phyloP scores from a whole-genome alignment of 2,888 invertebrate species.

The Cactoblastis cactorum region DNA sequence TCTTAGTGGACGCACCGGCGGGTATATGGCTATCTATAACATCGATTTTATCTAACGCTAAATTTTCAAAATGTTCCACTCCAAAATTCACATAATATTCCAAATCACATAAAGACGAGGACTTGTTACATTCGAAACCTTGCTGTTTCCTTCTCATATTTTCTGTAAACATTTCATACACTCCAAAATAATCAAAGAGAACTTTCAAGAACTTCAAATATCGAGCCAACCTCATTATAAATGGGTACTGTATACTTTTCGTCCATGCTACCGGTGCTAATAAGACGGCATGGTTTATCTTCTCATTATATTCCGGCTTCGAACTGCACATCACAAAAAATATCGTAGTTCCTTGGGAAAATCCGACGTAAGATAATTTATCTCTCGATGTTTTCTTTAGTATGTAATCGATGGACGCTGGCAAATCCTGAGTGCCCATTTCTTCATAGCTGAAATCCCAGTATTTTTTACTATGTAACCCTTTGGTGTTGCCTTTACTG shows the following conservation, averaged over 20 bases:
- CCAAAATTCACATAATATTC: constrained; percentile 54
- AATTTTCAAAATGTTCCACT: constrained; percentile 42
- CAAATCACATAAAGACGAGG: constrained; percentile 46
- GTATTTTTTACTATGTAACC: constrained; percentile 42
- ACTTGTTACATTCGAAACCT: constrained; percentile 42
- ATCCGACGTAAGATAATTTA: constrained; percentile 59
- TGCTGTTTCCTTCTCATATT: constrained; percentile 37
- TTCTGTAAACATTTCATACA: constrained; percentile 51
- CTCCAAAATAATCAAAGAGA: constrained; percentile 37
- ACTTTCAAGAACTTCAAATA: constrained; percentile 35
- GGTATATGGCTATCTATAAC: constrained; percentile 59
- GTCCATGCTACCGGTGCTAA: constrained; percentile 63
- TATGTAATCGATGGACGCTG: constrained; percentile 58
- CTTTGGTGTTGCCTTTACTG: constrained; percentile 47
- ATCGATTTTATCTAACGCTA: constrained; percentile 46
- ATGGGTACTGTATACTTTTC: constrained; percentile 42
- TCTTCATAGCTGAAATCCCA: constrained; percentile 68
- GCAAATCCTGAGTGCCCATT: constrained; percentile 60
- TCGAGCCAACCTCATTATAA: constrained; percentile 41
- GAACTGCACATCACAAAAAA: constrained; percentile 60
- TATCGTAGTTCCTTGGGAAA: constrained; percentile 64
- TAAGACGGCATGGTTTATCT: constrained; percentile 56
- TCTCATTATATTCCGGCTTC: constrained; percentile 55
- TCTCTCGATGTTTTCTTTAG: constrained; percentile 35
- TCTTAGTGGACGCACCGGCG: constrained; percentile 54